A percentile compares a stretch with the other conserved stretches of the same genome.
phyloP scores from a whole-genome alignment of 2,888 invertebrate genomes.

The Dione juno region DNA sequence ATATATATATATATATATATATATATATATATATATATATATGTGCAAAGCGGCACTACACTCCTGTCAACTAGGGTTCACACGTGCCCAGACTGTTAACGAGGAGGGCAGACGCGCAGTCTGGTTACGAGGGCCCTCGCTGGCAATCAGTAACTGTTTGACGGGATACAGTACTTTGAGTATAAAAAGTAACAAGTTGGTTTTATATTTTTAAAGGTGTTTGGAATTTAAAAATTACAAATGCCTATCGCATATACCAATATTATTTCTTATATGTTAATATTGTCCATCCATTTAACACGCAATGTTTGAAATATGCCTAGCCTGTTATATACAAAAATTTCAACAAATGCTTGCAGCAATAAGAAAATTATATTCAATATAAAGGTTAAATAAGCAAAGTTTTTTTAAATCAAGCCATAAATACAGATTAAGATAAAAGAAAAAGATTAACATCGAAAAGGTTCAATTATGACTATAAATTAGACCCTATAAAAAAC shows the following conservation, averaged over 20 bases:
- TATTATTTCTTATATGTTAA: too few species aligned
- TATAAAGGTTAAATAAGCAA: background rate
- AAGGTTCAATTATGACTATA: background rate
- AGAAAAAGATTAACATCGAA: background rate
- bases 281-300: too few species aligned
- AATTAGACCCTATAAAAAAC: background rate
- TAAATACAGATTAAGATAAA: background rate
- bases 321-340: too few species aligned
- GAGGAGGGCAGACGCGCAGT: constrained; percentile 33
- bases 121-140: constrained; percentile 36
- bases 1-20: too few species aligned
- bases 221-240: background rate
- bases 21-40: background rate
- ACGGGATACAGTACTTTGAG: constrained; percentile 18
- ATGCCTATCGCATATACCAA: too few species aligned
- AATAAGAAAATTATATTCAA: background rate
- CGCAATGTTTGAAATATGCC: too few species aligned
- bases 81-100: constrained; percentile 39
- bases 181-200: background rate
- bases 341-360: background rate
- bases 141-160: constrained; percentile 28
- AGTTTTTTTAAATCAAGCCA: background rate
- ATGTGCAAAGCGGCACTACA: constrained; percentile 8
- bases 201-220: background rate
- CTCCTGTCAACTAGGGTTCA: constrained; percentile 28